Percentiles rank a stretch among this genome's conserved stretches.
phyloP scores from a whole-genome alignment of 1,140 invertebrate species.

The Drosophila guanche region DNA sequence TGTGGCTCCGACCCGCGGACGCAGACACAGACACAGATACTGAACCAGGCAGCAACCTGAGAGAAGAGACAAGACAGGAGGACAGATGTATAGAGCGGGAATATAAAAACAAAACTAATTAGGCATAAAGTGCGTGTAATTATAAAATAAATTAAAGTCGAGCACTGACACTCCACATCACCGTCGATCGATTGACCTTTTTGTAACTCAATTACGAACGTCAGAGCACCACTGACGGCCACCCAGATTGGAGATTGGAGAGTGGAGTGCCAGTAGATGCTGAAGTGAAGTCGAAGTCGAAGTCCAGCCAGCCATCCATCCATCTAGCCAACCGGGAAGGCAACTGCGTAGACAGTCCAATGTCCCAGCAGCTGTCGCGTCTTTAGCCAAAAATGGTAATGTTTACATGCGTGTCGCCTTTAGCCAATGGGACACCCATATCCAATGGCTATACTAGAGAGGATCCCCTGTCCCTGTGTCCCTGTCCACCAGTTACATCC shows the following conservation, averaged over 20 bases:
- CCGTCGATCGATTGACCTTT: constrained; percentile 68
- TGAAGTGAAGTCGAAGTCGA: no score
- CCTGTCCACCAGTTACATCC: constrained; percentile 15
- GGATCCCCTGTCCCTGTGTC: neutral
- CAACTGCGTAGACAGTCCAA: constrained; percentile 6
- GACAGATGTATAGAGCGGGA: neutral
- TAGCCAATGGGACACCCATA: constrained; percentile 49
- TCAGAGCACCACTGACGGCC: constrained; percentile 36
- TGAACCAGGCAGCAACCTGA: neutral
- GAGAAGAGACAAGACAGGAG: neutral
- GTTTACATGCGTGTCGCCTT: constrained; percentile 78
- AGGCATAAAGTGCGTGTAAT: constrained; percentile 70
- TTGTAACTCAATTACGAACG: constrained; percentile 78
- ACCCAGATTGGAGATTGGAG: constrained; percentile 53
- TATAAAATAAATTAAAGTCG: constrained; percentile 74
- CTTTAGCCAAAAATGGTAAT: constrained; percentile 82
- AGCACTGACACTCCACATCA: constrained; percentile 53
- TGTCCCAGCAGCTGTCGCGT: constrained; percentile 65
- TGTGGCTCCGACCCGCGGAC: constrained; percentile 37
- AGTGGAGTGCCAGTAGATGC: neutral
- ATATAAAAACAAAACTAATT: constrained; percentile 66
- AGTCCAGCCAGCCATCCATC: no score
- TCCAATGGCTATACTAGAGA: constrained; percentile 21
- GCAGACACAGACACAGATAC: constrained; percentile 2
- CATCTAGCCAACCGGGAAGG: no score